Evolutionary conservation across 2,113 vertebrate species (phyloP), one percentile per base, ranked within the genome.

Genomic region (Chaenogobius annularis): DNA sequence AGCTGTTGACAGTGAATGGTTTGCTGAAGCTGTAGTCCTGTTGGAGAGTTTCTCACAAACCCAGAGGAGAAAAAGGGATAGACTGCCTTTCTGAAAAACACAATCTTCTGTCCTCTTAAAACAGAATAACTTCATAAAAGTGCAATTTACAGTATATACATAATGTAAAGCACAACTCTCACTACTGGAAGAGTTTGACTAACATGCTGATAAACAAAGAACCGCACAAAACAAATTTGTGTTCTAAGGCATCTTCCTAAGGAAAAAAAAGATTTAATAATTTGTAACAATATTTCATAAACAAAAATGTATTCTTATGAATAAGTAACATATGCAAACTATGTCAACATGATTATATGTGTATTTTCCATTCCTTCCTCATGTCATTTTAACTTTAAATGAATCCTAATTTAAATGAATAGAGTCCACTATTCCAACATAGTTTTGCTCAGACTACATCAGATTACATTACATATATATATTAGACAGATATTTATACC

Each of bases 11-110:
- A 5, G 31, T 92, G 77, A 93, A 94, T 85, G 85, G 83, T 83
- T 91, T 91, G 90, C 92, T 91, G 66, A 26, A 74, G 69, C 84
- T 89, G 78, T 88, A 93, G 89, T 91, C 84, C 83, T 79, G 86
- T 65, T 92, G 90, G 87, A 91, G 64, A 43, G 72, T 61, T 62
- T 91, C 87, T 85, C 79, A 88, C 82, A 80, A 77, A 70, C 70
- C 79, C 79, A 74, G 64, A 78, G 80, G 83, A 74, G 82, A 88
- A 87, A 88, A 84, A 77, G 54, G 87, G 84, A 78, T 76, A 83
- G 76, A 86, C 85, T 89, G 90, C 88, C 87, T 93, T 93, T 92
- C 85, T 90, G 90, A 93, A 91, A 92, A 88, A 93, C 90, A 91
- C 82, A 85, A 88, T 90, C 77, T 88, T 88, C 86, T 88, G 90